Base-by-base conservation (phyloP, 1,140 invertebrate species). In the Frieseomelitta varia region DNA sequence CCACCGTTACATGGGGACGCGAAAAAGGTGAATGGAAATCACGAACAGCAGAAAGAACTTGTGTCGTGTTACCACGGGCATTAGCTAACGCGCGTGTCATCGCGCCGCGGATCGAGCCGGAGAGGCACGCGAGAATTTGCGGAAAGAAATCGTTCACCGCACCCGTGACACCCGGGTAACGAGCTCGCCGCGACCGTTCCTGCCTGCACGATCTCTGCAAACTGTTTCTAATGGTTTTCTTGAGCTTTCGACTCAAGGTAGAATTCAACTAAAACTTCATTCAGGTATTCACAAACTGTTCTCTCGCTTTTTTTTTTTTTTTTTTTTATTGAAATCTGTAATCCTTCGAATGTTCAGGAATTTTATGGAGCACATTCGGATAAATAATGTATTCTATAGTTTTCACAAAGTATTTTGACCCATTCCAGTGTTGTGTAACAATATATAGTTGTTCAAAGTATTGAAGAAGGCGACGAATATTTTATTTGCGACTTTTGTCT, bases 41-140 rank as follows among this genome's bases (percentile, higher is more conserved):
- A 74, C 86, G 72, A 88, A 53, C 68, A 75, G 81, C 72, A 65
- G 89, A 83, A 87, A 84, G 80, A 65, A 67, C 55, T 74, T 67
- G 87, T 81, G 53, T 91, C 83, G 79, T 68, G 77, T 89, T 90
- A 69, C 56, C 74, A 34, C 81, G 84, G 69, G 80, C 86, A 91
- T 91, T 91, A 91, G 83, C 83, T 91, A 91, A 90, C 81, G 84
- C 82, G 90, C 91, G 89, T 91, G 86, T 91, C 90, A 91, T 90
- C 87, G 86, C 75, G 67, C 47, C 65, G 83, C 76, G 77, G 19
- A 80, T 84, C 76, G 82, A 12, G 4, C 8, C 39, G 27, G 39
- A 19, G 34, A 65, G 8, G 39, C 81, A 84, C 76, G 83, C 86
- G 73, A 85, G 63, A 67, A 85, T 87, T 77, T 68, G 65, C 27